Percentiles rank a stretch among this genome's conserved stretches.
phyloP scores from a whole-genome alignment of 2,888 invertebrate genomes.

The Deilephila elpenor region DNA sequence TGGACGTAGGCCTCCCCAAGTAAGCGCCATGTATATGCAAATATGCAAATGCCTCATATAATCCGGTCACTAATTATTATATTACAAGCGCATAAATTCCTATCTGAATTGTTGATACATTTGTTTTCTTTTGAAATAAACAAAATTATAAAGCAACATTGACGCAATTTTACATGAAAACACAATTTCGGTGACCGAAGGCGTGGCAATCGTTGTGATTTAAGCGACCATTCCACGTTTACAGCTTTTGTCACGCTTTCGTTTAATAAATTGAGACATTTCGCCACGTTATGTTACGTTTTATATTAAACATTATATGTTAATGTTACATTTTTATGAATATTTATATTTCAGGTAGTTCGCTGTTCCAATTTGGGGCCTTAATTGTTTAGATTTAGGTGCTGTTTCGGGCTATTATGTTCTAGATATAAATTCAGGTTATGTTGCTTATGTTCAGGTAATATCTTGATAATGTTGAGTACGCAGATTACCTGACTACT shows the following conservation, averaged over 20 bases:
- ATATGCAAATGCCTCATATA: no score
- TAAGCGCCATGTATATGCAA: no score
- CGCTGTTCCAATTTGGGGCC: neutral
- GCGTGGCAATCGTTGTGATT: constrained; percentile 70
- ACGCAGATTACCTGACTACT: no score
- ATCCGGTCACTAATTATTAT: no score
- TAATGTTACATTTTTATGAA: constrained; percentile 32
- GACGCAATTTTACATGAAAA: constrained; percentile 67
- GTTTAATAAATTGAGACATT: constrained; percentile 74
- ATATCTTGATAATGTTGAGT: neutral
- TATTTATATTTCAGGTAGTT: constrained; percentile 22
- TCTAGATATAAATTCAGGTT: neutral
- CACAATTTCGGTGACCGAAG: constrained; percentile 62
- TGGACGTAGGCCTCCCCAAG: no score
- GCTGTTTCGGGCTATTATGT: neutral
- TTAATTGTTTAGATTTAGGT: constrained; percentile 13
- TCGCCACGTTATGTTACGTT: constrained; percentile 55
- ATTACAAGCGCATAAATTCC: constrained; percentile 31
- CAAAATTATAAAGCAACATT: constrained; percentile 57
- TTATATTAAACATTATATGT: constrained; percentile 53
- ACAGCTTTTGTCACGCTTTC: constrained; percentile 73
- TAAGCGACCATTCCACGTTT: constrained; percentile 70
- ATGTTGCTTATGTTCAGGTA: neutral
- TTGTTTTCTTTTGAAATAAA: constrained; percentile 52
- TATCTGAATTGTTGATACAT: constrained; percentile 60